Percentiles rank a stretch among this genome's conserved stretches.
Conservation (phyloP, 2,113 vertebrate genomes). For the Eptesicus fuscus region DNA sequence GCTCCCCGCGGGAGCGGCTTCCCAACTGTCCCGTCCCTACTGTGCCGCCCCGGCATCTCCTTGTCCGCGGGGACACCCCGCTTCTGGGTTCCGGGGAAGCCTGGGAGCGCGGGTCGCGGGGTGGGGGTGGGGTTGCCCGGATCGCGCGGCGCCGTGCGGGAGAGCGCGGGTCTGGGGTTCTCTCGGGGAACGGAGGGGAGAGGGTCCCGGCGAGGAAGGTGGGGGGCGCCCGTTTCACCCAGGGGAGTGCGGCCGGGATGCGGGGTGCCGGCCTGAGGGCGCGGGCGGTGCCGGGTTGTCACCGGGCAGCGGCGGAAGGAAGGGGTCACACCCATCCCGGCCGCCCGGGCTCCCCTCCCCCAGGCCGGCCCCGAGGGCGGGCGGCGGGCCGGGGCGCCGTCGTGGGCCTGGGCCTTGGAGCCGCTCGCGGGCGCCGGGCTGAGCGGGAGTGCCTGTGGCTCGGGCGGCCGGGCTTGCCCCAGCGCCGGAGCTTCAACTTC, state of each 20-base stretch:
- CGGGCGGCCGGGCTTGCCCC: background rate
- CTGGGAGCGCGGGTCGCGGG: background rate
- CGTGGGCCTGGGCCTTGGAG: too few relatives aligned
- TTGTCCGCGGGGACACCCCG: background rate
- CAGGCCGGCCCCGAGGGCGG: background rate
- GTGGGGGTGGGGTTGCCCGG: background rate
- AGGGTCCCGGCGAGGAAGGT: background rate
- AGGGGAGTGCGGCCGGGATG: background rate
- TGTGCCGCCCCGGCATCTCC: background rate
- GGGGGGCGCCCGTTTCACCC: background rate
- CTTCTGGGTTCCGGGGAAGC: background rate
- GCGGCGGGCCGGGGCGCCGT: background rate
- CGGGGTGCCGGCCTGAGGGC: background rate
- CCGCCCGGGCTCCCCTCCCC: background rate
- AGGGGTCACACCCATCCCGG: slow-evolving; percentile 68
- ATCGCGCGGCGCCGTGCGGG: background rate
- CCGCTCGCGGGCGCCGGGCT: background rate
- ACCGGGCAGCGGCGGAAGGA: slow-evolving; percentile 49
- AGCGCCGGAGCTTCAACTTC: slow-evolving; percentile 32
- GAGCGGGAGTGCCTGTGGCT: background rate
- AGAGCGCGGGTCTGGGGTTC: background rate
- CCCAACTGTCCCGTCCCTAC: accelerated
- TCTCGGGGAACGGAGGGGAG: background rate
- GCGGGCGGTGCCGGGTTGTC: slow-evolving; percentile 52
- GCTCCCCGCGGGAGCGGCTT: slow-evolving; percentile 33